These are phyloP conservation scores for Elephantulus edwardii DNA, from an alignment of 2,113 vertebrate genomes.

Conservation along the genomic window DNA sequence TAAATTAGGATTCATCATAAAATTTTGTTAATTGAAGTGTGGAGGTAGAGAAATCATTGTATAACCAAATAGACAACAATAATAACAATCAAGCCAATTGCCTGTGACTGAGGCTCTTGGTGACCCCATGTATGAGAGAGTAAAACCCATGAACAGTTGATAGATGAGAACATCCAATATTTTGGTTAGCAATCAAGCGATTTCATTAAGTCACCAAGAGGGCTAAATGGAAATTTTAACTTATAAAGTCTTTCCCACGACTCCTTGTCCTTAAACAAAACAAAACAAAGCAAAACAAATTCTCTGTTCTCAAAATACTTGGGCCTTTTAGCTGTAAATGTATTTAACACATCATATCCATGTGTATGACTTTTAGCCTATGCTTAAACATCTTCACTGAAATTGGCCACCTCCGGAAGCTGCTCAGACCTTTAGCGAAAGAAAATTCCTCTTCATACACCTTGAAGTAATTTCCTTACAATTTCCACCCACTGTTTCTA, in stretches of 20 bases:
- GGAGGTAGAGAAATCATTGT: not conserved
- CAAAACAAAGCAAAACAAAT: too few relatives aligned
- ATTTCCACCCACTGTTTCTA: not conserved
- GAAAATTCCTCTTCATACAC: not conserved
- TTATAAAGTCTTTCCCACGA: not conserved
- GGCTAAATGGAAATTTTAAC: not conserved
- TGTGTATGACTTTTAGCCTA: rapidly evolving
- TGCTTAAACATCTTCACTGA: not conserved
- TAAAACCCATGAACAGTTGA: not conserved
- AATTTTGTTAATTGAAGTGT: not conserved
- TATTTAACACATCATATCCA: not conserved
- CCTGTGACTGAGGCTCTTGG: not conserved
- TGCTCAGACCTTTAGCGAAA: not conserved
- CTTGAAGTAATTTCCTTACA: not conserved
- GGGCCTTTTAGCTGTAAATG: not conserved
- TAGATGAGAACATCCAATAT: not conserved
- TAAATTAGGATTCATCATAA: not conserved
- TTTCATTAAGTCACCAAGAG: not conserved
- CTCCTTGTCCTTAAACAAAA: not conserved
- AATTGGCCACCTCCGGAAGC: not conserved
- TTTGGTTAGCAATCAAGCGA: not conserved
- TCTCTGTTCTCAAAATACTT: too few relatives aligned
- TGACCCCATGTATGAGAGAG: not conserved
- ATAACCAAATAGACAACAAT: not conserved
- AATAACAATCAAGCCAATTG: not conserved